phyloP scores from a whole-genome alignment of 2,888 invertebrate species.

The Imbricaverruca yamaguchii region DNA sequence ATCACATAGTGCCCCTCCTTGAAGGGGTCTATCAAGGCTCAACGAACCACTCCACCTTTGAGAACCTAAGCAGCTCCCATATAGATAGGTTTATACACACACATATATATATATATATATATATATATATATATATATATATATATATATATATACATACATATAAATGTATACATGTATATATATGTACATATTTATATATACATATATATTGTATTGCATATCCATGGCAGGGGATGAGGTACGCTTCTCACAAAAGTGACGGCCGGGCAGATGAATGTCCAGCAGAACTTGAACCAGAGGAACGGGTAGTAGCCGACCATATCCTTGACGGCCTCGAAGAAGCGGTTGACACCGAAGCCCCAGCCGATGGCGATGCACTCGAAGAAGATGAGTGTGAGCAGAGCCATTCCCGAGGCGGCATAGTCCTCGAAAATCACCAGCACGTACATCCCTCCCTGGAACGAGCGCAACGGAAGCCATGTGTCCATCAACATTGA shows the following conservation, averaged over 20 bases:
- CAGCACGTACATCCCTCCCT: slow-evolving; percentile 99
- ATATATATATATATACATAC: too few species aligned
- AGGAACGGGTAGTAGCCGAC: slow-evolving; percentile 95
- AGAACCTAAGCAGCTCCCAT: too few species aligned
- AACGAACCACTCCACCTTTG: too few species aligned
- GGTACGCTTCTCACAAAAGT: slow-evolving; percentile 64
- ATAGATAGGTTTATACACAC: too few species aligned
- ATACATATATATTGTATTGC: too few species aligned
- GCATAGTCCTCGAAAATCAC: slow-evolving; percentile 98
- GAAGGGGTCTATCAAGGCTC: too few species aligned
- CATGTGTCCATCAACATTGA: not conserved
- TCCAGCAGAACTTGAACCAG: slow-evolving; percentile 99
- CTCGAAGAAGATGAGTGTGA: slow-evolving; percentile 97
- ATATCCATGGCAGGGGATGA: too few species aligned
- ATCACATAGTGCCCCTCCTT: too few species aligned
- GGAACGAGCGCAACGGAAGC: slow-evolving; percentile 27
- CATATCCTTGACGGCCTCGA: slow-evolving; percentile 96
- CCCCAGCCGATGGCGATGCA: slow-evolving; percentile 98
- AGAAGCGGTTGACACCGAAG: slow-evolving; percentile 91
- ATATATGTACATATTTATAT: too few species aligned
- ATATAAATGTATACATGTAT: too few species aligned
- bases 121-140: too few species aligned
- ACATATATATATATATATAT: too few species aligned
- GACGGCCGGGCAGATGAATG: slow-evolving; percentile 82
- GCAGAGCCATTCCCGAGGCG: slow-evolving; percentile 90